Evolutionary conservation across 2,113 vertebrate genomes (phyloP).

Genomic region (Pyrgilauda ruficollis): DNA sequence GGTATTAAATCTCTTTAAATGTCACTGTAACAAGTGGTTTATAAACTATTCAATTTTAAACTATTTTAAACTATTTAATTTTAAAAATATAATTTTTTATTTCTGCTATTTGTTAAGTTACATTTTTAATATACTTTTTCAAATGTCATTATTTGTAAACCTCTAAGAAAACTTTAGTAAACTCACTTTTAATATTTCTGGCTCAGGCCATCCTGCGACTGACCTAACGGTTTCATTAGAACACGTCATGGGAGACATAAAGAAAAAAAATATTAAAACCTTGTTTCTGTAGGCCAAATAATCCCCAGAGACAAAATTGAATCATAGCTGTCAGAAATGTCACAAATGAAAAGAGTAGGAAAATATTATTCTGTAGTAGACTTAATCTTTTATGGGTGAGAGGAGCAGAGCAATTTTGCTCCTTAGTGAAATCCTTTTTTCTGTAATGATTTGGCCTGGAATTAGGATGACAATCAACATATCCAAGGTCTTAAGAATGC

Average conservation of each 20-base stretch:
- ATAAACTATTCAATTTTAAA: background rate
- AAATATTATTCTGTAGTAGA: background rate
- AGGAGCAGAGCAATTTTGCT: background rate
- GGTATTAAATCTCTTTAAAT: background rate
- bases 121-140: background rate
- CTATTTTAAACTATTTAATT: too few species aligned
- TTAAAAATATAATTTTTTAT: background rate
- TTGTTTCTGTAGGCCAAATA: background rate
- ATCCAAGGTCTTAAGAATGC: background rate
- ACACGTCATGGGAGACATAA: background rate
- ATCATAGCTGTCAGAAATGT: background rate
- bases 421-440: background rate
- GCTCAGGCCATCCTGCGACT: background rate
- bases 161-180: background rate
- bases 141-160: background rate
- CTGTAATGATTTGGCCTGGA: background rate
- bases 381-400: background rate
- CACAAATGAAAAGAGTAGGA: background rate
- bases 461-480: background rate
- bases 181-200: background rate
- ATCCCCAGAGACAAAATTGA: background rate
- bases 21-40: background rate
- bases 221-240: background rate
- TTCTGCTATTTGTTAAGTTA: background rate
- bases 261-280: background rate